phyloP scores from a whole-genome alignment of 2,113 vertebrate species.

The Etheostoma cragini region DNA sequence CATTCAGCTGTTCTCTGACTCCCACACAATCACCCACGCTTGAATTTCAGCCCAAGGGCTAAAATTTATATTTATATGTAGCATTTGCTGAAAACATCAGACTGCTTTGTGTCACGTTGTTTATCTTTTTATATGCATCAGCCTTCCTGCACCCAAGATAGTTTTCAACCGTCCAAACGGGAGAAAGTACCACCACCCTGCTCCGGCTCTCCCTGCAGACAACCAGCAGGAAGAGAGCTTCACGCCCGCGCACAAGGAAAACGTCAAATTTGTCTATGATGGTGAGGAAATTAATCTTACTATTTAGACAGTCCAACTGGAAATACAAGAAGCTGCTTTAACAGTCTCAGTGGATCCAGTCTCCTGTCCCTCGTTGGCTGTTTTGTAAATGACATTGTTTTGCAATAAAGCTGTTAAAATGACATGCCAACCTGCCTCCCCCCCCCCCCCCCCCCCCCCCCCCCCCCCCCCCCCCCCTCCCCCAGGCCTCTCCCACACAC shows the following conservation, averaged over 20 bases:
- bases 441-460: not conserved
- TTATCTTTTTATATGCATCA: not conserved
- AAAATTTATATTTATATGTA: not conserved
- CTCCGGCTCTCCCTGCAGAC: constrained; percentile 70
- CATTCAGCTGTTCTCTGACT: constrained; percentile 68
- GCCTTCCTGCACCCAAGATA: constrained; percentile 86
- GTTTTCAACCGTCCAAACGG: constrained; percentile 93
- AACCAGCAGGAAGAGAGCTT: constrained; percentile 85
- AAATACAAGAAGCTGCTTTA: not conserved
- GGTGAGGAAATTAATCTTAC: constrained; percentile 77
- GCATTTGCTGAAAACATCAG: not conserved
- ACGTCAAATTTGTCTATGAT: constrained; percentile 90
- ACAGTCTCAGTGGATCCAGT: not conserved
- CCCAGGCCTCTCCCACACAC: constrained; percentile 62
- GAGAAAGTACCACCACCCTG: constrained; percentile 82
- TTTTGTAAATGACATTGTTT: constrained; percentile 54
- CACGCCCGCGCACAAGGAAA: constrained; percentile 90
- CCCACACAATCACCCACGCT: constrained; percentile 7
- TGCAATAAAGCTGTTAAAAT: constrained; percentile 24
- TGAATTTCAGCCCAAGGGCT: not conserved
- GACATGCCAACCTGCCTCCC: not conserved
- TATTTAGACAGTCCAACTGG: not conserved
- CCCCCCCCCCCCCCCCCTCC: not conserved
- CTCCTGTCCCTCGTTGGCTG: not conserved
- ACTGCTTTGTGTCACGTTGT: not conserved